phyloP scores from a whole-genome alignment of 2,888 invertebrate genomes.

The Lomographa bimaculata region DNA sequence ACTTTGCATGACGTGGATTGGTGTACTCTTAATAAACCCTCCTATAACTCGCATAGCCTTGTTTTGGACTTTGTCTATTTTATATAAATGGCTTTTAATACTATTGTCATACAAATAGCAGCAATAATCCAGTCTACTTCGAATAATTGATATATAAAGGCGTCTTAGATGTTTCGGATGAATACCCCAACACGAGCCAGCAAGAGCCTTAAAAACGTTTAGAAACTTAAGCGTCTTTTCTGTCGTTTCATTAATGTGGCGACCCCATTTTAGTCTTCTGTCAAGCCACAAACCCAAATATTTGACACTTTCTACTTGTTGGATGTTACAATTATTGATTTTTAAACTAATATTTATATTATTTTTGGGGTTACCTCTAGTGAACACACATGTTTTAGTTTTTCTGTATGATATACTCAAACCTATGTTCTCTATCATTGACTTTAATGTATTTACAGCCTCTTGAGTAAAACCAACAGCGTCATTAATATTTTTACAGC shows the following conservation, averaged over 20 bases:
- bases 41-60: slow-evolving; percentile 27
- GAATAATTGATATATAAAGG: slow-evolving; percentile 31
- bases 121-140: slow-evolving; percentile 35
- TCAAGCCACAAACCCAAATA: slow-evolving; percentile 41
- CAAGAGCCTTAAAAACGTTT: slow-evolving; percentile 34
- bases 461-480: slow-evolving; percentile 1
- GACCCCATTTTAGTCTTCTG: slow-evolving; percentile 30
- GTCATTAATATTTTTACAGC: no score
- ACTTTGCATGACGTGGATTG: slow-evolving; percentile 29
- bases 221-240: slow-evolving; percentile 29
- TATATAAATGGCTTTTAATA: slow-evolving; percentile 18
- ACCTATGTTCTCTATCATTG: slow-evolving; percentile 16
- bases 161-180: slow-evolving; percentile 35
- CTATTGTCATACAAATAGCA: slow-evolving; percentile 24
- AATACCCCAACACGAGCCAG: slow-evolving; percentile 35
- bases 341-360: slow-evolving; percentile 12
- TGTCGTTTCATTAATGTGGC: slow-evolving; percentile 32
- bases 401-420: slow-evolving; percentile 30
- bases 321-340: slow-evolving; percentile 11
- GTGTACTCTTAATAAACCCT: slow-evolving; percentile 28
- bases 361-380: slow-evolving; percentile 15
- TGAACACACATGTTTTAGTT: slow-evolving; percentile 35
- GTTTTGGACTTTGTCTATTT: slow-evolving; percentile 31
- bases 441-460: slow-evolving; percentile 13
- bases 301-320: slow-evolving; percentile 23